Conservation (phyloP, 1,140 invertebrate genomes). For the Pygmarrhopalites habei region DNA sequence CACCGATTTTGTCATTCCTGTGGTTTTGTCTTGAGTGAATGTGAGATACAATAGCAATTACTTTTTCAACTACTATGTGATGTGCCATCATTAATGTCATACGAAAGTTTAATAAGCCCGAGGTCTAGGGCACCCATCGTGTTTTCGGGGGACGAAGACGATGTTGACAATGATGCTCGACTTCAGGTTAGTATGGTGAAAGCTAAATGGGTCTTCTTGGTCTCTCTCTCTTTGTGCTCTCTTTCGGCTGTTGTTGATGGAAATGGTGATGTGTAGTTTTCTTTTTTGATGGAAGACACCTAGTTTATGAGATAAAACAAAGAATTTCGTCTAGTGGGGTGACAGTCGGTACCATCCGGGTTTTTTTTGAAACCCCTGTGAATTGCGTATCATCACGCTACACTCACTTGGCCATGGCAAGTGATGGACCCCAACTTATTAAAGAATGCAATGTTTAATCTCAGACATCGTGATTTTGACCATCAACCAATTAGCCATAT, state of each 20-base stretch:
- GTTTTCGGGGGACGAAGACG: conserved; percentile 18
- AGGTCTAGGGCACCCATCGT: conserved; percentile 37
- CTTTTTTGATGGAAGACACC: too few species aligned
- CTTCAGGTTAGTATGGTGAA: not conserved
- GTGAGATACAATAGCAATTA: too few species aligned
- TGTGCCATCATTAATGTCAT: conserved; percentile 24
- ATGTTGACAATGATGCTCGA: conserved; percentile 12
- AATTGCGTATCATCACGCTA: conserved; percentile 38
- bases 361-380: conserved; percentile 18
- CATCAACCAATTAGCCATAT: conserved; percentile 24
- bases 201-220: too few species aligned
- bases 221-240: not conserved
- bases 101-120: conserved; percentile 36
- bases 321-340: conserved; percentile 11
- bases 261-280: too few species aligned
- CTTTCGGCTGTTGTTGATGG: too few species aligned
- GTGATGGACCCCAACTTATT: not conserved
- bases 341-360: conserved; percentile 38
- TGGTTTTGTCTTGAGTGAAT: too few species aligned
- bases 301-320: too few species aligned
- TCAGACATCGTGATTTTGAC: not conserved
- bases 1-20: too few species aligned
- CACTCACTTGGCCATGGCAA: not conserved
- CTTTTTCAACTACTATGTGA: too few species aligned
- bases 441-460: not conserved